These are phyloP conservation scores for Limanda limanda DNA, from an alignment of 2,113 vertebrate genomes.

Conservation along the genomic window DNA sequence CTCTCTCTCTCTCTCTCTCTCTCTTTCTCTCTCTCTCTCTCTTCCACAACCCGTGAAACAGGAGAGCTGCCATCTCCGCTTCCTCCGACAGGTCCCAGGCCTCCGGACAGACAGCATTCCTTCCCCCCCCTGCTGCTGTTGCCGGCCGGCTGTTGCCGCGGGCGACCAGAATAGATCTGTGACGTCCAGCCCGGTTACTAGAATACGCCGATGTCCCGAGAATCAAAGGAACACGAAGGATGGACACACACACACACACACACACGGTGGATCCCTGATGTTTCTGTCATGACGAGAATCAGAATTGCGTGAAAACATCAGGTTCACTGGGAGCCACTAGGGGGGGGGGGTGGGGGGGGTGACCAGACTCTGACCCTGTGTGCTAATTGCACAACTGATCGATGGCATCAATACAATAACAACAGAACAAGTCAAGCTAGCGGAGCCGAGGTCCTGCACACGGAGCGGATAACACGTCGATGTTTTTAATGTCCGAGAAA, in stretches of 20 bases:
- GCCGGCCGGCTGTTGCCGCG: constrained; percentile 81
- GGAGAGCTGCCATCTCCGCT: constrained; percentile 79
- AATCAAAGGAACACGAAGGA: constrained; percentile 71
- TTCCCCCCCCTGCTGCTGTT: constrained; percentile 77
- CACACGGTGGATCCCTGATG: neutral
- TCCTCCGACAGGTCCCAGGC: constrained; percentile 74
- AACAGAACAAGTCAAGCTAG: constrained; percentile 6
- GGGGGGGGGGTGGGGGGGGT: constrained; percentile 4
- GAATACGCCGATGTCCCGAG: constrained; percentile 76
- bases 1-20: constrained; percentile 10
- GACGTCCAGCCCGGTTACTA: constrained; percentile 80
- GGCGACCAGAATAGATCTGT: constrained; percentile 81
- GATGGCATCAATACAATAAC: constrained; percentile 51
- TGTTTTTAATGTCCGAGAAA: neutral
- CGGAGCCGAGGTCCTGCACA: neutral
- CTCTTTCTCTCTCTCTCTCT: constrained; percentile 23
- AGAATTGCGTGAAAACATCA: neutral
- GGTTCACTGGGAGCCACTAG: neutral
- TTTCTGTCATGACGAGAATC: neutral
- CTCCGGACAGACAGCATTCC: constrained; percentile 77
- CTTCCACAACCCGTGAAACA: constrained; percentile 75
- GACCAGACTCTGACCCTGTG: constrained; percentile 56
- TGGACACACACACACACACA: constrained; percentile 29
- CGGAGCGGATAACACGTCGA: neutral
- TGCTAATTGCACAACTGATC: constrained; percentile 40